Percentiles rank a stretch among this genome's conserved stretches.
Evolutionary conservation across 2,888 invertebrate species (phyloP).

Genomic region (Lithophane leautieri): DNA sequence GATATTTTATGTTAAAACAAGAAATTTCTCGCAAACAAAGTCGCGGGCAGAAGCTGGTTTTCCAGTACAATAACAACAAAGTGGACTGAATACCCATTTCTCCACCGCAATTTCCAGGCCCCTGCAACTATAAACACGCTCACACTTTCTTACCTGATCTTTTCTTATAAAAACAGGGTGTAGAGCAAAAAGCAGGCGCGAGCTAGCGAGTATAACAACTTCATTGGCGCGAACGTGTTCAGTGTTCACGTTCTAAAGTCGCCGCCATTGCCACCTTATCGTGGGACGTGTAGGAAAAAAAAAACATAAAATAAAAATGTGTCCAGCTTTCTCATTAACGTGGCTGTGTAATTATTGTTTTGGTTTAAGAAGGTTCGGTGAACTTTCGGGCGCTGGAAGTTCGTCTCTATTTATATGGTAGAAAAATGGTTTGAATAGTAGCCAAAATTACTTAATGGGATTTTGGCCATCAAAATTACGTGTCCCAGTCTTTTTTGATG

Average conservation of each 20-base stretch:
- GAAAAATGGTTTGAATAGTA: not conserved
- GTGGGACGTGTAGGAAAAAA: constrained; percentile 46
- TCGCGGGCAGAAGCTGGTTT: not conserved
- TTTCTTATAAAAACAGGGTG: constrained; percentile 59
- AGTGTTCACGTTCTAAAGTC: constrained; percentile 76
- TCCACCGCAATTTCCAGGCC: constrained; percentile 2
- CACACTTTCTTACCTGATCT: constrained; percentile 52
- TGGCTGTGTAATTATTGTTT: constrained; percentile 27
- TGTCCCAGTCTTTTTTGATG: not conserved
- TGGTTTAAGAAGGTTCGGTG: constrained; percentile 9
- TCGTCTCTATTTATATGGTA: not conserved
- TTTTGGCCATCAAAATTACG: not conserved
- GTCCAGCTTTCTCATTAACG: constrained; percentile 56
- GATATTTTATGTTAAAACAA: not conserved
- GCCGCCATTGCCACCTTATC: constrained; percentile 48
- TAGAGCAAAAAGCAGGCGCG: constrained; percentile 81
- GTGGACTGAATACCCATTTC: not conserved
- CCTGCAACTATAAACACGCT: constrained; percentile 4
- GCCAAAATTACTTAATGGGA: too few relatives aligned
- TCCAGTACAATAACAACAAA: not conserved
- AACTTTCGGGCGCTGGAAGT: not conserved
- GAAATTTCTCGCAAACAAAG: not conserved
- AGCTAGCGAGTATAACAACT: constrained; percentile 86
- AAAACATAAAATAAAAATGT: constrained; percentile 24
- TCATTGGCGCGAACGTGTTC: constrained; percentile 87